Base-by-base conservation (phyloP, 2,888 invertebrate species). In the Rhingia rostrata region DNA sequence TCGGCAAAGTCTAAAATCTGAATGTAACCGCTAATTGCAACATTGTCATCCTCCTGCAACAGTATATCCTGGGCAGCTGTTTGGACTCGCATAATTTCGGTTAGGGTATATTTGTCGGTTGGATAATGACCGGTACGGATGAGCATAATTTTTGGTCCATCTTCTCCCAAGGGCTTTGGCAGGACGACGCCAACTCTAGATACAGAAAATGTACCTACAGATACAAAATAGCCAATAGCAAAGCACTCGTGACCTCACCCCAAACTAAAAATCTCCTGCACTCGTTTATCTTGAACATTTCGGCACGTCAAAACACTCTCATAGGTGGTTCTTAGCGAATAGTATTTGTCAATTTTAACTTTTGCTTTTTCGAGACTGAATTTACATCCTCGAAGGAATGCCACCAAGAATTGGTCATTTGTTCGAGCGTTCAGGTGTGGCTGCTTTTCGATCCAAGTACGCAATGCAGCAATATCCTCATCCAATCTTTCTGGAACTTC, bases 31-130 rank as follows among this genome's bases (percentile, higher is more conserved):
- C 92, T 89, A 5, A 94, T 90, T 49, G 92, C 90, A 37, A 92
- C 92, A 86, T 93, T 92, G 88, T 95, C 95, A 87, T 94, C 94
- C 87, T 94, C 94, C n/a, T 93, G 87, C 86, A 94, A 87, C 66
- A 93, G 87, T 77, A 94, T 93, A 87, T 94, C 94, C 79, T 93
- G 92, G 49, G 94, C 89, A 92, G 94, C 93, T 69, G 92, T 92
- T 0, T 92, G 91, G 2, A 93, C 91, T 86, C 92, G 92, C 77
- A 94, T 90, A 4, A 94, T 87, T 74, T 93, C 93, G 4, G 90
- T 82, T 33, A 93, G 89, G 30, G 90, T 91, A 72, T 91, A 92
- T 86, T 92, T 89, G 0, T 92, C 90, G 0, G 93, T 91, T 86
- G 93, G 89, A 75, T 92, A 92, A 0, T 89, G 33, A 0, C 93